Evolutionary conservation across 37 sponge, comb jelly and placozoan species (phyloP), one percentile per base, ranked within the genome.

Genomic region (Oopsacas minuta): DNA sequence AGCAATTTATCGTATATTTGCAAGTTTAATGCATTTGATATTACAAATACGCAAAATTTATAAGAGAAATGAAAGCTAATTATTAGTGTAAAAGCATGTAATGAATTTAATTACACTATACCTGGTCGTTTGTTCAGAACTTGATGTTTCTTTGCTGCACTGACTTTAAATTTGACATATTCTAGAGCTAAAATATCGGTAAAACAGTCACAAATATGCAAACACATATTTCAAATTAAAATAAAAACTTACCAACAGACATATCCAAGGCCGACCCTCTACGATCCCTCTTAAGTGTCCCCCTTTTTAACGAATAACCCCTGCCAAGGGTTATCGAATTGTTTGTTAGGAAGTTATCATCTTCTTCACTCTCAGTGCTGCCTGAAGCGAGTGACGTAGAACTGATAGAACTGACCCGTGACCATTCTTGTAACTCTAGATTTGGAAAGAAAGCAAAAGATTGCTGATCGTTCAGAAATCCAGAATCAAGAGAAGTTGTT

Each of bases 291-390:
- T 61, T 61, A 61, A 61, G 75, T 20, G 75, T 61, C 22, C 75
- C 75, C 22, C 75, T 61, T 3, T 12, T 61, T 5, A 3, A 3
- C 7, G 75, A 25, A 3, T 20, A 32, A 7, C 20, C 30, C 1
- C 30, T 61, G 3, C 75, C 75, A 5, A 61, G 75, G 28, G 75
- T 61, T 32, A 61, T n/a, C 30, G 75, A 61, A 25, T 3, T 34
- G 30, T 5, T 12, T 3, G 22, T 7, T 32, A 25, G 22, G 30
- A 3, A 32, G 22, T n/a, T 61, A 25, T n/a, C 75, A n/a, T 61
- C 75, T 12, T 61, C 75, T 7, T 61, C 75, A 61, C 75, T 61
- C 75, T 61, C 75, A 5, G 75, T 61, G 75, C 75, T 61, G 28
- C 28, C 75, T 12, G 75, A 61, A n/a, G 20, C 30, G 75, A 61